Conservation (phyloP, 2,888 invertebrate species). For the Rhagonycha lutea region DNA sequence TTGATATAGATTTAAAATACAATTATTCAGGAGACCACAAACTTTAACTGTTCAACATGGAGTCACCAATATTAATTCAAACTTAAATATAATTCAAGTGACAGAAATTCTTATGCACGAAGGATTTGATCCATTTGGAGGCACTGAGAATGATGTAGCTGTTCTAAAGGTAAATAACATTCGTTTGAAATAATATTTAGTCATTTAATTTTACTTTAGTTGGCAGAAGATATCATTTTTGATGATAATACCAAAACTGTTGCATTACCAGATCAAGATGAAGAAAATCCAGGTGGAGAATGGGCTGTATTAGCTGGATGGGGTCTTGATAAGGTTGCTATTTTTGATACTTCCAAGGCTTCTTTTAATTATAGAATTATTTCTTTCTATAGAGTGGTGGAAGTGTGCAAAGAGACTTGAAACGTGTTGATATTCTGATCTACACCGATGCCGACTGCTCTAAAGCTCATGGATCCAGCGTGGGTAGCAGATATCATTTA, state of each 20-base stretch:
- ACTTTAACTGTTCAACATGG: constrained; percentile 28
- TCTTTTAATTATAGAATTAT: not conserved
- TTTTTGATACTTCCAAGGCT: constrained; percentile 46
- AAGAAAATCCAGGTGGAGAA: constrained; percentile 25
- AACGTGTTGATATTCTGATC: constrained; percentile 50
- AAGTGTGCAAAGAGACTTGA: constrained; percentile 45
- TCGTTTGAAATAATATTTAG: not conserved
- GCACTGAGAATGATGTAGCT: constrained; percentile 33
- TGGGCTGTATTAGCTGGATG: constrained; percentile 36
- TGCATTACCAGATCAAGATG: constrained; percentile 30
- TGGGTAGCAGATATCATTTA: constrained; percentile 29
- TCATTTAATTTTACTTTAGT: constrained; percentile 25
- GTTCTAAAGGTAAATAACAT: constrained; percentile 19
- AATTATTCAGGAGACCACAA: not conserved
- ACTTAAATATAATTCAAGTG: constrained; percentile 24
- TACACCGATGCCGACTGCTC: constrained; percentile 42
- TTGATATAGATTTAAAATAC: not conserved
- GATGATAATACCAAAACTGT: constrained; percentile 23
- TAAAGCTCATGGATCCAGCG: constrained; percentile 2
- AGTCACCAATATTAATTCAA: constrained; percentile 15
- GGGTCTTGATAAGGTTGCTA: constrained; percentile 30
- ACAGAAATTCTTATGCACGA: constrained; percentile 20
- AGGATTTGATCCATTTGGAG: constrained; percentile 11
- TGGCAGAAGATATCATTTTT: constrained; percentile 33
- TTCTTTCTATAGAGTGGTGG: constrained; percentile 46